phyloP scores from a whole-genome alignment of 2,888 invertebrate genomes.

The Acrocyrtus sp. region DNA sequence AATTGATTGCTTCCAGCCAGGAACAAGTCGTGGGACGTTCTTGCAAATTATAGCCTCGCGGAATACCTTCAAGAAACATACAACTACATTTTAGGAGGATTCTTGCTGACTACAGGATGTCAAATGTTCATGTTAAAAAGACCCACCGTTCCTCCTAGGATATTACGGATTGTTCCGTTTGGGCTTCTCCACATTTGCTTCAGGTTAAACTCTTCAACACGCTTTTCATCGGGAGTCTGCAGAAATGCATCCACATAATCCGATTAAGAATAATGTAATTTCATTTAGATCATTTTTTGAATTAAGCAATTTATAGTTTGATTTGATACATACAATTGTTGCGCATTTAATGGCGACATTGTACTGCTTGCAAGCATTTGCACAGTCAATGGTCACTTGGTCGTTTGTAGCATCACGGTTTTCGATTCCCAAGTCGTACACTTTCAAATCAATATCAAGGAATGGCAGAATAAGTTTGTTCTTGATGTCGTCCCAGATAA shows the following conservation, averaged over 20 bases:
- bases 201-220: constrained; percentile 75
- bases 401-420: constrained; percentile 93
- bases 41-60: constrained; percentile 69
- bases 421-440: constrained; percentile 95
- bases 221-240: constrained; percentile 91
- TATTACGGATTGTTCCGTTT: constrained; percentile 72
- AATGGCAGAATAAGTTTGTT: constrained; percentile 96
- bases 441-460: constrained; percentile 92
- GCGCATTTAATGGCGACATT: constrained; percentile 99
- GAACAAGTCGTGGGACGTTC: constrained; percentile 93
- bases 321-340: constrained; percentile 66
- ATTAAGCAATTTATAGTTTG: neutral
- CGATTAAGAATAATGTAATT: neutral
- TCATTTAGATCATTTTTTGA: neutral
- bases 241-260: too few relatives aligned
- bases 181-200: constrained; percentile 73
- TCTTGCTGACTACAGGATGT: too few relatives aligned
- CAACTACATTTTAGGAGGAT: too few relatives aligned
- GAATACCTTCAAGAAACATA: too few relatives aligned
- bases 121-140: neutral
- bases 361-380: constrained; percentile 95
- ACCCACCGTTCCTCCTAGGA: constrained; percentile 69
- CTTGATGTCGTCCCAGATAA: constrained; percentile 99
- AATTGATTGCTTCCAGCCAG: constrained; percentile 95
- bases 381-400: constrained; percentile 96